Conservation (phyloP, 2,888 invertebrate genomes). For the Podabrus alpinus region DNA sequence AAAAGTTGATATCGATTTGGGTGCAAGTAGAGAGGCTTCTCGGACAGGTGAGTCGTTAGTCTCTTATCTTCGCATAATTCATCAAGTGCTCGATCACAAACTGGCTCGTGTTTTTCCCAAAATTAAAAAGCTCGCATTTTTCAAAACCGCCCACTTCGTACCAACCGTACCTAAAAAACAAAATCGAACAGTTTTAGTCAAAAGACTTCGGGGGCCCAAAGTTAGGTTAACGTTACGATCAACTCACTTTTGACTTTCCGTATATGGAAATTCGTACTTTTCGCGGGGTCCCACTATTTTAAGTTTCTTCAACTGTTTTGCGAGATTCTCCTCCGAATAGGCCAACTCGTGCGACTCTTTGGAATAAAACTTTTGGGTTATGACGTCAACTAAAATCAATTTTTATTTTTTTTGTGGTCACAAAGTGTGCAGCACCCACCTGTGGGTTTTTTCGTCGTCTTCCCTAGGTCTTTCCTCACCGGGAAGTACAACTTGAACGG, state of each 20-base stretch:
- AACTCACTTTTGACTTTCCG: slow-evolving; percentile 53
- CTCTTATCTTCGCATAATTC: slow-evolving; percentile 49
- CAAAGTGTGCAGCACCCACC: neutral
- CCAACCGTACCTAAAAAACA: slow-evolving; percentile 54
- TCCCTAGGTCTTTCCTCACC: slow-evolving; percentile 39
- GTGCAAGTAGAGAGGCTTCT: slow-evolving; percentile 84
- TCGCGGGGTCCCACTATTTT: slow-evolving; percentile 44
- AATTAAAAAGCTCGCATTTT: slow-evolving; percentile 48
- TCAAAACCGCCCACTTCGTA: slow-evolving; percentile 43
- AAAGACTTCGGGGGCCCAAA: neutral
- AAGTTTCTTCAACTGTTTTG: slow-evolving; percentile 44
- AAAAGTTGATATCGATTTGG: slow-evolving; percentile 78
- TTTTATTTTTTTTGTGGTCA: neutral
- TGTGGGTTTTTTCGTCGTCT: slow-evolving; percentile 36
- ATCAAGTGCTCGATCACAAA: slow-evolving; percentile 49
- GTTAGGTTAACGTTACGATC: neutral
- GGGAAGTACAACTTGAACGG: slow-evolving; percentile 51
- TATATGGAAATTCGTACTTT: slow-evolving; percentile 45
- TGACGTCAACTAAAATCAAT: slow-evolving; percentile 42
- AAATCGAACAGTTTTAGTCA: neutral
- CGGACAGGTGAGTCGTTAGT: slow-evolving; percentile 75
- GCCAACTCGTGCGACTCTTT: slow-evolving; percentile 33
- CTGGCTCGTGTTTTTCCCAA: slow-evolving; percentile 56
- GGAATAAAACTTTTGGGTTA: slow-evolving; percentile 50
- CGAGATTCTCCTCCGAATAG: slow-evolving; percentile 35